phyloP scores from a whole-genome alignment of 2,888 invertebrate species.

The Polyommatus iphigenia region DNA sequence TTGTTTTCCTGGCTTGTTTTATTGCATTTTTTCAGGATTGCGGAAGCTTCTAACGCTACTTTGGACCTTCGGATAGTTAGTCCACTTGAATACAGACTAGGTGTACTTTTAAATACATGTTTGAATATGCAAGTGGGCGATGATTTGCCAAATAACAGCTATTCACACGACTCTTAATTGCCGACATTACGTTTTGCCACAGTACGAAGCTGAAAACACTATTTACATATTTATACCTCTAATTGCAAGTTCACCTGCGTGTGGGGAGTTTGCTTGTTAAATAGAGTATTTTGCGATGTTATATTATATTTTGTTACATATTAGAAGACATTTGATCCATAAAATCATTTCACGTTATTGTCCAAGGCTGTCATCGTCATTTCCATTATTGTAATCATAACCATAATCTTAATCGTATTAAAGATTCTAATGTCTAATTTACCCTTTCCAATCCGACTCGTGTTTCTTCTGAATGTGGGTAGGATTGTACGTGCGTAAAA shows the following conservation, averaged over 20 bases:
- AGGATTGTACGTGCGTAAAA: not conserved
- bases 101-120: not conserved
- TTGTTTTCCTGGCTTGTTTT: not conserved
- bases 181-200: conserved; percentile 17
- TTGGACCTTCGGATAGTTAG: not conserved
- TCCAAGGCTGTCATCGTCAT: not conserved
- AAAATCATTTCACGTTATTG: not conserved
- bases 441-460: not conserved
- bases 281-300: not conserved
- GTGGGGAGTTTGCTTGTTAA: conserved; percentile 10
- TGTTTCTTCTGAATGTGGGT: not conserved
- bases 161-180: conserved; percentile 5
- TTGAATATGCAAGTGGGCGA: not conserved
- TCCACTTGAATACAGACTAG: not conserved
- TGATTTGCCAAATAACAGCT: conserved; percentile 8
- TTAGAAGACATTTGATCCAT: not conserved
- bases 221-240: conserved; percentile 24
- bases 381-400: not conserved
- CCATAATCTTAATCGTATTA: not conserved
- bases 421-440: not conserved
- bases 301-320: not conserved
- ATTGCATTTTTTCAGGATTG: not conserved
- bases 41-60: not conserved
- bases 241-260: conserved; percentile 25
- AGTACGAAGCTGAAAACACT: conserved; percentile 14